A percentile compares a stretch with the other conserved stretches of the same genome.
Conservation (phyloP, 2,888 invertebrate species). For the Xanthostigma xanthostigma region DNA sequence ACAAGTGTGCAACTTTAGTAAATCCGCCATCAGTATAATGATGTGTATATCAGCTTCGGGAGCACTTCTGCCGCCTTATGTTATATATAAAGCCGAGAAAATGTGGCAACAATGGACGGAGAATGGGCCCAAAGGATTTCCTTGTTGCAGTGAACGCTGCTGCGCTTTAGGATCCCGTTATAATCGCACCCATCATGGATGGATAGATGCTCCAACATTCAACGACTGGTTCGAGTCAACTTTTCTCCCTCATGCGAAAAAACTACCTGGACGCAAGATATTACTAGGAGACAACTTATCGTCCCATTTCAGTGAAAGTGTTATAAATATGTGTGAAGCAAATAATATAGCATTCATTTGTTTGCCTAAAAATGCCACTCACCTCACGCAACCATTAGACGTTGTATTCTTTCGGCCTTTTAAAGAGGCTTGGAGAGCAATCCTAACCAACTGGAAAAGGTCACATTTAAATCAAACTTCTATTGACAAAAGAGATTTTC, state of each 20-base stretch:
- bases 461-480: conserved; percentile 4
- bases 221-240: conserved; percentile 3
- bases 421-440: conserved; percentile 15
- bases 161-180: conserved; percentile 3
- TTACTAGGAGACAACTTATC: conserved; percentile 22
- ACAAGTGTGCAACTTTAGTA: conserved; percentile 14
- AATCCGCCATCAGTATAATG: conserved; percentile 18
- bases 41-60: conserved; percentile 19
- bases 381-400: conserved; percentile 18
- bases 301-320: too few relatives aligned
- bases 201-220: neutral
- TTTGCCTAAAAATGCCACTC: conserved; percentile 18
- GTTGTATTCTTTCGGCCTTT: conserved; percentile 17
- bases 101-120: conserved; percentile 18
- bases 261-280: conserved; percentile 16
- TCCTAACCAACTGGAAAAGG: conserved; percentile 9
- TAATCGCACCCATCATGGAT: neutral
- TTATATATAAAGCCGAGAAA: conserved; percentile 19
- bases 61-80: conserved; percentile 19
- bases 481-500: conserved; percentile 11
- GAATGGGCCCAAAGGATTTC: conserved; percentile 20
- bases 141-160: conserved; percentile 4
- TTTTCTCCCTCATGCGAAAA: conserved; percentile 14
- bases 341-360: conserved; percentile 15
- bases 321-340: too few relatives aligned